These are phyloP conservation scores for Nothura maculosa DNA, from an alignment of 2,797 vertebrate genomes.

Conservation along the genomic window DNA sequence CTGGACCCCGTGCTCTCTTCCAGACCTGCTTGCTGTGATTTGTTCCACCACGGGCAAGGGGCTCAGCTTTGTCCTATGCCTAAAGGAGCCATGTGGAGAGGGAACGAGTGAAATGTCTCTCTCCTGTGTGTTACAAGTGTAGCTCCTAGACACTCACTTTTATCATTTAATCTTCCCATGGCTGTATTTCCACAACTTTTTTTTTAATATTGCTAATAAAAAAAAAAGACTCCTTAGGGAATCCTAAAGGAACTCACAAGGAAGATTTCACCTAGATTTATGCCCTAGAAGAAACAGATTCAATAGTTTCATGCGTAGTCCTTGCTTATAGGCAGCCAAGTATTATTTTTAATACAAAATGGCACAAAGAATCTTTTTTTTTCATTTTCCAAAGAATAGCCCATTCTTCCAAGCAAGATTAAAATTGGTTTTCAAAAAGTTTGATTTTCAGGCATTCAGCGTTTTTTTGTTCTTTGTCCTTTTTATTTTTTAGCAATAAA, in stretches of 20 bases:
- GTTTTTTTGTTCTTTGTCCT: not conserved
- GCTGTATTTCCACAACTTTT: too few species aligned
- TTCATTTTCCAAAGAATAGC: not conserved
- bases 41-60: not conserved
- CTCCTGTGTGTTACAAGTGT: not conserved
- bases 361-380: not conserved
- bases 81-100: not conserved
- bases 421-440: not conserved
- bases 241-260: not conserved
- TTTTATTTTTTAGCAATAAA: not conserved
- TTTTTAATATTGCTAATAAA: not conserved
- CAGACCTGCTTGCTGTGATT: too few species aligned
- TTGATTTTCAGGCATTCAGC: not conserved
- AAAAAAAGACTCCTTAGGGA: not conserved
- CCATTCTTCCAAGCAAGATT: not conserved
- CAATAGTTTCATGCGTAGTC: not conserved
- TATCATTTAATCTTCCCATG: not conserved
- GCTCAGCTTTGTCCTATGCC: not conserved
- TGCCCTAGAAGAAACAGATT: not conserved
- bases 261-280: not conserved
- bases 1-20: too few species aligned
- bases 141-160: not conserved
- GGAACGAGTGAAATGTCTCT: not conserved
- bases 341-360: not conserved
- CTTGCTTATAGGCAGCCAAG: not conserved